Conservation (phyloP, 2,113 vertebrate genomes). For the Leptosomus discolor region DNA sequence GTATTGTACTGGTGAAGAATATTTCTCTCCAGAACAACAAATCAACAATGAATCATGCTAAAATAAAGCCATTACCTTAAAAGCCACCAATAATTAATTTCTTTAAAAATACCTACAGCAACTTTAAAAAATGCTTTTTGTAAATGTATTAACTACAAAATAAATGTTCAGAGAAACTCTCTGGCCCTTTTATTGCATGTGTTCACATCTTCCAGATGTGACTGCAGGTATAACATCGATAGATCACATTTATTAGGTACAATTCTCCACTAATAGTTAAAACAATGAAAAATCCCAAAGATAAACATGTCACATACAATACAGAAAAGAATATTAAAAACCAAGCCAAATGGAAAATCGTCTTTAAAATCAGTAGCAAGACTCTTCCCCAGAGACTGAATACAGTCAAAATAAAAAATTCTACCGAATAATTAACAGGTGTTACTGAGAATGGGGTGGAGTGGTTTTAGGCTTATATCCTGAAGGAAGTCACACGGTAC, state of each 20-base stretch:
- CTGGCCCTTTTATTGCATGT: neutral
- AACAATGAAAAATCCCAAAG: neutral
- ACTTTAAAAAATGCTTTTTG: accelerated
- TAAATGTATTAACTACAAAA: too few relatives aligned
- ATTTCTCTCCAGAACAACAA: neutral
- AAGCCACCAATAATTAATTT: neutral
- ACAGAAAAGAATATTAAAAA: neutral
- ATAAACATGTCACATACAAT: neutral
- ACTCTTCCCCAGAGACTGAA: neutral
- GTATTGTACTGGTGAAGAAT: neutral
- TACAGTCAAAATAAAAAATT: constrained; percentile 14
- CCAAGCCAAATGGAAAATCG: neutral
- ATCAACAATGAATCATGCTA: neutral
- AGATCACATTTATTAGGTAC: neutral
- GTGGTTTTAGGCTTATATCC: neutral
- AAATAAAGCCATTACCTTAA: neutral
- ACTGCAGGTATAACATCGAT: neutral
- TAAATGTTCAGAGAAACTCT: neutral
- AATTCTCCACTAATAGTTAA: neutral
- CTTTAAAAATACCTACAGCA: neutral
- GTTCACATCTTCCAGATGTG: neutral
- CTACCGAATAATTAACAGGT: neutral
- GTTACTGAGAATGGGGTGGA: neutral
- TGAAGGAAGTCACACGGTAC: neutral
- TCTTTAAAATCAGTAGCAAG: neutral